Percentiles rank a stretch among this genome's conserved stretches.
phyloP scores from a whole-genome alignment of 2,888 invertebrate species.

The Synergus laeviventris region DNA sequence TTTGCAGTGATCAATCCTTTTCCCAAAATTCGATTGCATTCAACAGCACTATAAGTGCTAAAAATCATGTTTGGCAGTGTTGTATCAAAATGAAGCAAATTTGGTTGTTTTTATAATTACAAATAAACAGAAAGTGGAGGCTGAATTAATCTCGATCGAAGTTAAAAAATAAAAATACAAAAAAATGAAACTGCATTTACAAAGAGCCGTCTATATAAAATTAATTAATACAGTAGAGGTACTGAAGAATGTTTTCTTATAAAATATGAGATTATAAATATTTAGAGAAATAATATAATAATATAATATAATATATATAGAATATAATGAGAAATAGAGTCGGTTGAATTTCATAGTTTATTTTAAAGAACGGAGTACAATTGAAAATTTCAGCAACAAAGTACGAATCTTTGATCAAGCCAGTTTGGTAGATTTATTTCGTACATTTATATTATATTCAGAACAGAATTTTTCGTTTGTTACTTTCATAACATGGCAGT shows the following conservation, averaged over 20 bases:
- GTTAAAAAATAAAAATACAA: too few relatives aligned
- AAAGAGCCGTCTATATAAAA: too few relatives aligned
- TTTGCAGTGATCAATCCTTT: conserved; percentile 40
- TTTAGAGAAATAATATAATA: too few relatives aligned
- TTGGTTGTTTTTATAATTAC: conserved; percentile 59
- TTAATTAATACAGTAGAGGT: too few relatives aligned
- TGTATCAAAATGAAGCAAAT: conserved; percentile 56
- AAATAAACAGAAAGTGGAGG: conserved; percentile 42
- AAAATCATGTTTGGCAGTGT: conserved; percentile 60
- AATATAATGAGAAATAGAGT: too few relatives aligned
- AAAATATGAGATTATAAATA: too few relatives aligned
- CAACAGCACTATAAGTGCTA: conserved; percentile 61
- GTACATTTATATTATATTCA: conserved; percentile 26
- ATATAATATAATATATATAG: too few relatives aligned
- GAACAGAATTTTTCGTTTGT: not conserved
- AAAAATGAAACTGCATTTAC: too few relatives aligned
- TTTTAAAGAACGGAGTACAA: conserved; percentile 51
- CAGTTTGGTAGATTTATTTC: conserved; percentile 2
- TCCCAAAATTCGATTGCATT: conserved; percentile 45
- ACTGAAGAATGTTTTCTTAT: too few relatives aligned
- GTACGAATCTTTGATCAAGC: conserved; percentile 37
- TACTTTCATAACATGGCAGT: conserved; percentile 35
- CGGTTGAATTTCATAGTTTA: conserved; percentile 27
- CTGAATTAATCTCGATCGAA: not conserved
- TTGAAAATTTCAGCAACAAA: conserved; percentile 44